Evolutionary conservation across 2,888 invertebrate species (phyloP).

Genomic region (Thysanoteuthis rhombus): DNA sequence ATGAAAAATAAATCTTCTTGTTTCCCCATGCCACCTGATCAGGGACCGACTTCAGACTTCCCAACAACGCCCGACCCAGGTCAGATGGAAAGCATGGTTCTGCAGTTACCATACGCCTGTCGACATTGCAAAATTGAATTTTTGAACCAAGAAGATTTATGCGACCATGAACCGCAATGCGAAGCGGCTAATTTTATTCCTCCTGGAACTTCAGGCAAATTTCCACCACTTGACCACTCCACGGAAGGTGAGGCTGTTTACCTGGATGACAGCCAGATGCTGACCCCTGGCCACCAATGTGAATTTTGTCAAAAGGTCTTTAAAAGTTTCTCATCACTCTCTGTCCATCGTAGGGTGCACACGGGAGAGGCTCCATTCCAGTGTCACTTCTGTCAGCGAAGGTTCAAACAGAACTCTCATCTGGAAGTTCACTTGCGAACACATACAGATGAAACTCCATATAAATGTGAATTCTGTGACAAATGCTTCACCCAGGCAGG

Average conservation of each 20-base stretch:
- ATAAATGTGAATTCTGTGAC: conserved; percentile 22
- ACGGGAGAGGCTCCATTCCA: conserved; percentile 17
- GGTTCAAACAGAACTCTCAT: conserved; percentile 20
- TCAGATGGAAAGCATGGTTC: not conserved
- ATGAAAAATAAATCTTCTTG: no score
- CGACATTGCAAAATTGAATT: not conserved
- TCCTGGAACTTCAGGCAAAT: not conserved
- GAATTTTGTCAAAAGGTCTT: conserved; percentile 20
- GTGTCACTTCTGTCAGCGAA: conserved; percentile 20
- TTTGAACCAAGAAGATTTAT: not conserved
- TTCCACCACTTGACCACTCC: not conserved
- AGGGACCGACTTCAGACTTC: no score
- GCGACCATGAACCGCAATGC: not conserved
- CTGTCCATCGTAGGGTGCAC: conserved; percentile 23
- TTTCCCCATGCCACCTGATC: no score
- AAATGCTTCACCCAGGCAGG: not conserved
- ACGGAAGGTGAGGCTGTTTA: not conserved
- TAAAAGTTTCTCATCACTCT: conserved; percentile 13
- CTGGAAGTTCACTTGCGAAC: not conserved
- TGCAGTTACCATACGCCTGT: not conserved
- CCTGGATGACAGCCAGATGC: not conserved
- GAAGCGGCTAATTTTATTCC: not conserved
- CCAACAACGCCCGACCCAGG: not conserved
- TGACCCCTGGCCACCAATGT: not conserved
- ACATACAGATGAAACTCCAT: conserved; percentile 1